Evolutionary conservation across 2,113 vertebrate genomes (phyloP), one percentile per base, ranked within the genome.

Genomic region (Periophthalmodon schlosseri): DNA sequence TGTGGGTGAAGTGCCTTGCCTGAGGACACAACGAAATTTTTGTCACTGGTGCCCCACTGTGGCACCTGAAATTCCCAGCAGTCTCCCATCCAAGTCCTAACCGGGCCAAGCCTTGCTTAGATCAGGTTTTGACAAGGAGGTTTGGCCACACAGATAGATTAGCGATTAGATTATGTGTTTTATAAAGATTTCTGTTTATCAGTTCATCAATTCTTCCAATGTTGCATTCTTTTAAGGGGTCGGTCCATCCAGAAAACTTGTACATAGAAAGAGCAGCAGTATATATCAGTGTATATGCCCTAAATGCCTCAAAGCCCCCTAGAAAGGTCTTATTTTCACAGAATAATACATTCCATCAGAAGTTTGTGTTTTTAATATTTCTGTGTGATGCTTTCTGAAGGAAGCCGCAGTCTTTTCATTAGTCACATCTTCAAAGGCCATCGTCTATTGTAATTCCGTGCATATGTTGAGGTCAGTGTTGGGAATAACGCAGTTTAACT

Each of bases 341-440:
- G 60, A 34, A 16, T 28, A 60, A 60, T 14, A 13, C 13, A 64
- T 61, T 61, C 58, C 13, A 23, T 61, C 21, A 15, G 58, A 57
- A 23, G 54, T 57, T 56, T 57, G 21, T 23, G 54, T 23, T 23
- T 57, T 61, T 61, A 61, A 61, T 61, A 24, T 61, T 61, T 61
- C 60, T 64, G 60, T 64, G 60, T 64, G 60, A 64, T 64, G 15
- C 28, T 64, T 64, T 34, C 14, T 36, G 24, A 63, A 63, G 15
- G 14, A 63, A 33, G 24, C 28, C 7, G 60, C 12, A 18, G 2
- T 63, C 60, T 9, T 63, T 63, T 63, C 28, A 33, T 63, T 63
- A 63, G 28, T 20, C 8, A 34, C 0, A 8, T 57, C 54, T 57
- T 57, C 54, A 57, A 23, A 57, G 20, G 21, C 54, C 54, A 11